Conservation (phyloP, 1,140 invertebrate genomes). For the Macrobrachium rosenbergii region DNA sequence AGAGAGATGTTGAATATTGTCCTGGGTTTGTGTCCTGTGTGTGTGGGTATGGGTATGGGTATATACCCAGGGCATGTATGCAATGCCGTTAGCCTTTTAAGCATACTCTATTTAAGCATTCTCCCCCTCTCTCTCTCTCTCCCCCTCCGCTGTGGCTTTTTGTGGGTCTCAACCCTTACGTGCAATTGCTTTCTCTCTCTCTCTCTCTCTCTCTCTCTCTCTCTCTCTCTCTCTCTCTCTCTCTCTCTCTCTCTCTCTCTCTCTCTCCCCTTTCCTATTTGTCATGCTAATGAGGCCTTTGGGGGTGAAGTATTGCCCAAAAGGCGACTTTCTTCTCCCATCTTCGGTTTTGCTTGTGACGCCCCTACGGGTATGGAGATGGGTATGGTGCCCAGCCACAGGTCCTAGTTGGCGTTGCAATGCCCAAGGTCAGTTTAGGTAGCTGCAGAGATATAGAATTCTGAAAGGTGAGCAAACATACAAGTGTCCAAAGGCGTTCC, state of each 20-base stretch:
- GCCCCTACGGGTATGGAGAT: no score
- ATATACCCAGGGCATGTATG: not conserved
- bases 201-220: not conserved
- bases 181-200: not conserved
- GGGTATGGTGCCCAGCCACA: no score
- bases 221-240: conserved; percentile 25
- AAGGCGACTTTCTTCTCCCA: not conserved
- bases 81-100: not conserved
- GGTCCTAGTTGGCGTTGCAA: no score
- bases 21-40: not conserved
- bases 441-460: no score
- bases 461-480: no score
- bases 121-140: not conserved
- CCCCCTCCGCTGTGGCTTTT: not conserved
- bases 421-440: no score
- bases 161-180: not conserved
- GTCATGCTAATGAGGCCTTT: not conserved
- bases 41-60: not conserved
- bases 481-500: no score
- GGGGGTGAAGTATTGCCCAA: no score
- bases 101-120: not conserved
- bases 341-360: not conserved
- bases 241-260: conserved; percentile 9
- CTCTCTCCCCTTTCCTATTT: not conserved
- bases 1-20: not conserved